Evolutionary conservation across 2,888 invertebrate genomes (phyloP).

Genomic region (Dicycla oo): DNA sequence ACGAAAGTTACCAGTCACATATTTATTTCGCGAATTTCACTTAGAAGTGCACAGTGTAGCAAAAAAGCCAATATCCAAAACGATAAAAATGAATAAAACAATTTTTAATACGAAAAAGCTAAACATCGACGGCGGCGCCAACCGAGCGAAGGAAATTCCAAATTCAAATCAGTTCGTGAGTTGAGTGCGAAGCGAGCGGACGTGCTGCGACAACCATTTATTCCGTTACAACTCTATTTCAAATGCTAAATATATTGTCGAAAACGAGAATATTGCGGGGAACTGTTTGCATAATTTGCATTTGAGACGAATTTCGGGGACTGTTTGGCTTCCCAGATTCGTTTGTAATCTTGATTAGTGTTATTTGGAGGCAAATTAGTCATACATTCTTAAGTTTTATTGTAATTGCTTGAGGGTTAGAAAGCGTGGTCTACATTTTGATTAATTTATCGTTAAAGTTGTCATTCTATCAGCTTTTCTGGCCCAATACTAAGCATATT

Average conservation of each 20-base stretch:
- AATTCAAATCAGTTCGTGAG: constrained; percentile 90
- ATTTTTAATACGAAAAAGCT: constrained; percentile 69
- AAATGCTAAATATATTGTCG: constrained; percentile 86
- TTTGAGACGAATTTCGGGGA: constrained; percentile 77
- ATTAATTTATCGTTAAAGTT: neutral
- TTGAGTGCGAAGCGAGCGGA: constrained; percentile 83
- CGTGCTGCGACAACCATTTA: constrained; percentile 84
- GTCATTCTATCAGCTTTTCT: neutral
- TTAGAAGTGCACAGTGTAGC: constrained; percentile 34
- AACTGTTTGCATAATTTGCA: constrained; percentile 83
- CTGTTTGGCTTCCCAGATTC: constrained; percentile 71
- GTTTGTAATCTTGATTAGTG: constrained; percentile 69
- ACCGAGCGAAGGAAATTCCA: constrained; percentile 82
- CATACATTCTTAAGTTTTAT: constrained; percentile 42
- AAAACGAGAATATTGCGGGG: constrained; percentile 83
- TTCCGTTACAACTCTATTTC: constrained; percentile 85
- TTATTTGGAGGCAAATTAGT: constrained; percentile 61
- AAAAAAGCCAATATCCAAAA: constrained; percentile 54
- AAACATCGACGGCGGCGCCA: constrained; percentile 74
- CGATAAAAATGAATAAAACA: constrained; percentile 61
- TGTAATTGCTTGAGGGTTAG: constrained; percentile 22
- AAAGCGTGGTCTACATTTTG: neutral
- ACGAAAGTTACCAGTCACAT: neutral
- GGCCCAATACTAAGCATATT: neutral
- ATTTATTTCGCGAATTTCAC: constrained; percentile 31